Base-by-base conservation (phyloP, 2,888 invertebrate genomes). In the Oxyteleia sp. region DNA sequence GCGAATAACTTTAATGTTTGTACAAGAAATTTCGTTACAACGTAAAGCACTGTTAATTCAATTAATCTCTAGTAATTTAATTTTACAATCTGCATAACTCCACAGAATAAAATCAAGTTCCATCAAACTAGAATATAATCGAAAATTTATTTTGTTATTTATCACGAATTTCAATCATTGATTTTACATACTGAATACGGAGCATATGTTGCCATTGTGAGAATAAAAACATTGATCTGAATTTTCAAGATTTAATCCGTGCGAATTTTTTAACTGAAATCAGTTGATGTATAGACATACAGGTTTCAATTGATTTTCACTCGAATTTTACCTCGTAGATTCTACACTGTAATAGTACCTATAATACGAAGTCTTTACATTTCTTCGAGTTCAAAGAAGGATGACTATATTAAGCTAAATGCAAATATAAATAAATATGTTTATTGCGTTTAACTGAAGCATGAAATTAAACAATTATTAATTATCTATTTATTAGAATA, bases 261-360 rank as follows among this genome's bases (percentile, higher is more conserved):
- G 13, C 45, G 13, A 45, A 38, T 32, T 57, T 55, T 69, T 18
- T 8, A n/a, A 38, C 16, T 43, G 47, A 57, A 57, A 57, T 57
- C 69, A 57, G 23, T 68, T 23, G 29, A 26, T 15, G 13, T 53
- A 49, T 38, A 26, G 43, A 53, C 53, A 55, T 26, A 32, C 7
- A 57, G 35, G 43, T 71, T 59, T 71, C 71, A 71, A 71, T 59
- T 59, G 57, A 49, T 55, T 71, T 59, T 71, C 59, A 13, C 57
- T 71, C 59, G 47, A 71, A 71, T 59, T 71, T 71, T 71, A 71
- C 45, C 49, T 49, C 16, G 23, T 47, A 71, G 57, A 59, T 71
- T 49, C 59, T 49, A 59, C 59, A 32, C 35, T 45, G 57, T 59
- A 57, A 71, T 59, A 35, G 47, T 59, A 45, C 16, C 47, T 72